phyloP scores from a whole-genome alignment of 2,113 vertebrate genomes.

The Quiscalus mexicanus region DNA sequence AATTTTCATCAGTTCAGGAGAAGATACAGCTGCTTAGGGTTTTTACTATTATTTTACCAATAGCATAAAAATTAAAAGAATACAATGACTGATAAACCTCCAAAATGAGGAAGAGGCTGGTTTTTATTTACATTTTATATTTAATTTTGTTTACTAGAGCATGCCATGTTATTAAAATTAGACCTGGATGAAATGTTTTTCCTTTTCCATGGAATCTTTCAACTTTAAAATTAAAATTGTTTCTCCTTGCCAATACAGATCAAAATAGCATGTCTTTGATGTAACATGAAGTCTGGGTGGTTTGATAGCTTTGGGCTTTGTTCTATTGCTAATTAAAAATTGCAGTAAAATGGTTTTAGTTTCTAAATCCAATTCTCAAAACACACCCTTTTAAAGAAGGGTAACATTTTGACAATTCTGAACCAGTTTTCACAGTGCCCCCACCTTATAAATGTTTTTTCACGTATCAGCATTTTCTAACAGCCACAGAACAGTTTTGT shows the following conservation, averaged over 20 bases:
- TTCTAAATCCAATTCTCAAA: neutral
- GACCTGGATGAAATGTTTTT: neutral
- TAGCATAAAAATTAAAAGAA: neutral
- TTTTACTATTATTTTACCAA: neutral
- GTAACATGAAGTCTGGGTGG: neutral
- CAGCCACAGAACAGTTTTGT: neutral
- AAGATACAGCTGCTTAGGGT: neutral
- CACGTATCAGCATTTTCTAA: neutral
- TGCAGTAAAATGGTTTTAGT: neutral
- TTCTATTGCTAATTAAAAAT: neutral
- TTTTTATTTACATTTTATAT: neutral
- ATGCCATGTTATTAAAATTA: neutral
- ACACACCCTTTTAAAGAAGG: neutral
- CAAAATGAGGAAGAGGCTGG: neutral
- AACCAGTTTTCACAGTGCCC: neutral
- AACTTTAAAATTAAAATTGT: neutral
- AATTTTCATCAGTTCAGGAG: neutral
- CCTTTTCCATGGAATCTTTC: neutral
- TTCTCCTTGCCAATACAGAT: neutral
- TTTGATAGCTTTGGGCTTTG: neutral
- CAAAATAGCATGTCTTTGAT: neutral
- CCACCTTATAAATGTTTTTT: neutral
- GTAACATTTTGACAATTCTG: neutral
- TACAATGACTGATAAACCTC: neutral
- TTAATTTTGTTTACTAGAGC: neutral